A percentile compares a stretch with the other conserved stretches of the same genome.
Evolutionary conservation across 1,140 invertebrate genomes (phyloP).

Genomic region (Wiebesia pumilae): DNA sequence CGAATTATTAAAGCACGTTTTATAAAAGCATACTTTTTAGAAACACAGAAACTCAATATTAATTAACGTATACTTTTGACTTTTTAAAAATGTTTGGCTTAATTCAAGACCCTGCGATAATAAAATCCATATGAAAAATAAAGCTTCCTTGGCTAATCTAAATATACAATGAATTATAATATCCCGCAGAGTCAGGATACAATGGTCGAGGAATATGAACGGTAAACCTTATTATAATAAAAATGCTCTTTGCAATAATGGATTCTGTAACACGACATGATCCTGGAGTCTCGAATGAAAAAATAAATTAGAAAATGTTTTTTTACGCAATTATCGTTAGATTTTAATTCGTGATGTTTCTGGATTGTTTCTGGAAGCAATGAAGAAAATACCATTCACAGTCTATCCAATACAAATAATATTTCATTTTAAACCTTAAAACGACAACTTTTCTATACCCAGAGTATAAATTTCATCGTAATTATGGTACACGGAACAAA

Average conservation of each 20-base stretch:
- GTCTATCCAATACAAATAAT: neutral
- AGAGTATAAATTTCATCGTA: constrained; percentile 15
- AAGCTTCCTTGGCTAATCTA: no score
- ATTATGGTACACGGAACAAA: constrained; percentile 1
- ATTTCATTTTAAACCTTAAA: neutral
- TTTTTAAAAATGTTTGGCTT: no score
- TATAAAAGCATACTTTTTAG: no score
- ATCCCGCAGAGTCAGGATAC: neutral
- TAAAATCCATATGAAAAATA: no score
- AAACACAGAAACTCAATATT: neutral
- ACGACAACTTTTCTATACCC: neutral
- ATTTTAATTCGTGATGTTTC: neutral
- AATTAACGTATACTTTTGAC: no score
- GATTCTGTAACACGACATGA: neutral
- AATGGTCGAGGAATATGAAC: neutral
- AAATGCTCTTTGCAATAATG: neutral
- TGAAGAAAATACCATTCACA: no score
- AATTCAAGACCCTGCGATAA: no score
- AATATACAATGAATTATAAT: no score
- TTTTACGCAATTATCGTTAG: neutral
- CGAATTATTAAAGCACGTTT: neutral
- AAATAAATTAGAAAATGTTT: neutral
- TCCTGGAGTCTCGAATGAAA: no score
- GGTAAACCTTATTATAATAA: neutral
- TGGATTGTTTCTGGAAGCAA: no score